A percentile compares a stretch with the other conserved stretches of the same genome.
phyloP scores from a whole-genome alignment of 2,888 invertebrate species.

The Shargacucullia verbasci region DNA sequence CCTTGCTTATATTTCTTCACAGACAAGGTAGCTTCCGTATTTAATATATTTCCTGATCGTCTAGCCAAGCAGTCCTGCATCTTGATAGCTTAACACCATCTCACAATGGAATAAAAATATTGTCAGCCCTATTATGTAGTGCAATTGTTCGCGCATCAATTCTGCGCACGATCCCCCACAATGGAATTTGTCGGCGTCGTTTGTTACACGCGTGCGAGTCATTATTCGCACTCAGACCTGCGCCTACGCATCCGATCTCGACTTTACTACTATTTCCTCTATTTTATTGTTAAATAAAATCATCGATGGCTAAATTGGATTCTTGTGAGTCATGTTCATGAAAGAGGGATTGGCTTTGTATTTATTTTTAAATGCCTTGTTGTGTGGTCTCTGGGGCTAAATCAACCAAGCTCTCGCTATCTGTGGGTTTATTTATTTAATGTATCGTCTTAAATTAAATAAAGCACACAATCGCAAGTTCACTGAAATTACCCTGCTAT shows the following conservation, averaged over 20 bases:
- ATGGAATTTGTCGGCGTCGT: conserved; percentile 65
- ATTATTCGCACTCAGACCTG: conserved; percentile 67
- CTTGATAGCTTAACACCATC: no score
- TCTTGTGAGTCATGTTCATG: conserved; percentile 6
- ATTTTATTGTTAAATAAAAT: conserved; percentile 43
- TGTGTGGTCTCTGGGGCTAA: no score
- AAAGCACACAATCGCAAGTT: no score
- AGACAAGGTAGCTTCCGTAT: no score
- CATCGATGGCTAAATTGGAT: conserved; percentile 26
- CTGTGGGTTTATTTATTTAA: no score
- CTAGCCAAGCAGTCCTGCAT: no score
- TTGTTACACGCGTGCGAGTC: conserved; percentile 61
- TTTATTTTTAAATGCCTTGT: neutral
- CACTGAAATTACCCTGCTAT: no score
- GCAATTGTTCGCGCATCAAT: conserved; percentile 60
- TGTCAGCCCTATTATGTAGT: conserved; percentile 37
- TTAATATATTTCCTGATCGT: no score
- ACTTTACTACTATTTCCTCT: conserved; percentile 48
- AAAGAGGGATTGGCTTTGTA: neutral
- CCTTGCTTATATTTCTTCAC: no score
- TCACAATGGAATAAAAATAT: conserved; percentile 1
- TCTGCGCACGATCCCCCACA: conserved; percentile 68
- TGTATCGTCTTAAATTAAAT: no score
- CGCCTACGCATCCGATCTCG: conserved; percentile 56
- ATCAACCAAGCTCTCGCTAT: no score